phyloP scores from a whole-genome alignment of 2,113 vertebrate genomes.

The Cyanoliseus patagonus region DNA sequence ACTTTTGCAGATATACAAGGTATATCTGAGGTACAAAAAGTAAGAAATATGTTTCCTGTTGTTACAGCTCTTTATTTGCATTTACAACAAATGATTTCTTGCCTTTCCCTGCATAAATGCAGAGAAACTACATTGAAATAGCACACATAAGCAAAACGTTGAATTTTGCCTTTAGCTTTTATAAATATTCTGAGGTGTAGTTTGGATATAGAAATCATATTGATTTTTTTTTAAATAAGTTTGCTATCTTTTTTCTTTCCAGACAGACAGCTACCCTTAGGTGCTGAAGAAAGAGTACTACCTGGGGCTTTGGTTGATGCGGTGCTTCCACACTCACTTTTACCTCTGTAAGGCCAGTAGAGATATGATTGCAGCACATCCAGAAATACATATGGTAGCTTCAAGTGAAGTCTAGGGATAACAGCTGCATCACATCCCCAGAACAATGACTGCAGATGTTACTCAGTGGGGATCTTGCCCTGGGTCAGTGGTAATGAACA shows the following conservation, averaged over 20 bases:
- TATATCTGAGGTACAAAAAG: not conserved
- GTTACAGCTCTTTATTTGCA: not conserved
- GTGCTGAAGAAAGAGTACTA: not conserved
- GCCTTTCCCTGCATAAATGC: not conserved
- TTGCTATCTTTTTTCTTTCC: not conserved
- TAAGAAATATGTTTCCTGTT: not conserved
- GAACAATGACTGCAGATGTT: not conserved
- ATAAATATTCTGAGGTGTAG: not conserved
- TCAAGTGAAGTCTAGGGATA: not conserved
- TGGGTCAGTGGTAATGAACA: not conserved
- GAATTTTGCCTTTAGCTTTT: not conserved
- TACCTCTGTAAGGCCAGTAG: too few relatives aligned
- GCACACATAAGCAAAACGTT: not conserved
- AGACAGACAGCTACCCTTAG: not conserved
- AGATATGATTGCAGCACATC: not conserved
- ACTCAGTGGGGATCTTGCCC: not conserved
- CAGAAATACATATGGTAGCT: not conserved
- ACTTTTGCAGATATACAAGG: not conserved
- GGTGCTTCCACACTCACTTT: not conserved
- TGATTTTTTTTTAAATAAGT: not conserved
- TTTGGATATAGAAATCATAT: not conserved
- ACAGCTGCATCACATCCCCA: not conserved
- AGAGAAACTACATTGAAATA: not conserved
- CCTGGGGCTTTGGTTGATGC: not conserved
- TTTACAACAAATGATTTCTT: not conserved